Evolutionary conservation across 2,797 vertebrate species (phyloP), one percentile per base, ranked within the genome.

Genomic region (Pteropus rufus): DNA sequence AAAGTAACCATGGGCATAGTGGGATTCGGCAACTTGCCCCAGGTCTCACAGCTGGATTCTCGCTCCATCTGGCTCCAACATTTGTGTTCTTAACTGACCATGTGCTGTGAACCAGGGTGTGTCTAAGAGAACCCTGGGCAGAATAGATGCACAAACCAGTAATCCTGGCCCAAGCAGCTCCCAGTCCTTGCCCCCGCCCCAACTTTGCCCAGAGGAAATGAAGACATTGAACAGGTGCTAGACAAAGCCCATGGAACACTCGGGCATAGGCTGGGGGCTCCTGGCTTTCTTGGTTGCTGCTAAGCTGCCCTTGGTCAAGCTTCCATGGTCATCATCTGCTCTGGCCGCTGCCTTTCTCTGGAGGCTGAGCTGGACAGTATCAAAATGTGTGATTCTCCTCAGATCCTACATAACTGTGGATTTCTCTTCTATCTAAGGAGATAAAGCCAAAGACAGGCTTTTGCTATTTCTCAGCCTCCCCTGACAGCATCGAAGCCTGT

Each of bases 351-450:
- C 76, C 77, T 90, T 94, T 91, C 94, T 93, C 62, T 79, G 65
- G 31, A 91, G 73, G 77, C 93, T 95, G 95, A 89, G 67, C 95
- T 98, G 97, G 85, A 94, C 60, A 97, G 83, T 88, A 56, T 98
- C 97, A 97, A 93, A 93, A 72, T 92, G 95, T 29, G 24, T 95
- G 96, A 83, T 89, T 92, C 64, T 86, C 86, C 75, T 89, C 88
- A 36, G 56, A 89, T 95, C 60, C 56, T 82, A 90, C 69, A 86
- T 80, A 94, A 91, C 95, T 96, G 73, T 87, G 46, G 91, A 91
- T 94, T 97, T 97, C 83, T 82, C 58, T 52, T 91, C 93, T 87
- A 96, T 97, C 94, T 95, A 70, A 23, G 41, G 83, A 96, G 79
- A 97, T 92, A 98, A 97, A 95, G 60, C 73, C 91, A 96, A 97